Evolutionary conservation across 1,140 invertebrate species (phyloP).

Genomic region (Telenomus remus): DNA sequence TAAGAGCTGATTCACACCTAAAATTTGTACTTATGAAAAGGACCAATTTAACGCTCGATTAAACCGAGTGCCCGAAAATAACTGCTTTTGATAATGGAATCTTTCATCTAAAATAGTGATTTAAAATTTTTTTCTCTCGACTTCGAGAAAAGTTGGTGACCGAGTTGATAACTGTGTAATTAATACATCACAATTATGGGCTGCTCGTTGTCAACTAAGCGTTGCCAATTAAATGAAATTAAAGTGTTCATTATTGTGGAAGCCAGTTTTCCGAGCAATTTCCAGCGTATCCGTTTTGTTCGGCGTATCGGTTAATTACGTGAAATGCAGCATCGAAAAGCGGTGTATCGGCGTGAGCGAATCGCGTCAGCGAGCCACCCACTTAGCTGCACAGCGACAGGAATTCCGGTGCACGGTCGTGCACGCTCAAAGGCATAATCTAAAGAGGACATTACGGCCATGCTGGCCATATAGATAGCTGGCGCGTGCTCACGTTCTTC

Average conservation of each 20-base stretch:
- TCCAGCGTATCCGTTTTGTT: conserved; percentile 35
- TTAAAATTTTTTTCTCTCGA: no score
- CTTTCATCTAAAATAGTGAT: no score
- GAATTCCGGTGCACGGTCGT: conserved; percentile 52
- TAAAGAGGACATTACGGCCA: conserved; percentile 59
- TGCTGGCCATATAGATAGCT: conserved; percentile 54
- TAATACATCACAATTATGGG: no score
- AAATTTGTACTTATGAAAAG: background rate
- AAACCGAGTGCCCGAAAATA: background rate
- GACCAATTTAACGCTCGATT: conserved; percentile 26
- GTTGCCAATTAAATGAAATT: conserved; percentile 29
- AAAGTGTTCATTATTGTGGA: background rate
- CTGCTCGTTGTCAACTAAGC: background rate
- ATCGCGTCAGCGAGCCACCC: conserved; percentile 51
- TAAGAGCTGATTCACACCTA: conserved; percentile 18
- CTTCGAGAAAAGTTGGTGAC: background rate
- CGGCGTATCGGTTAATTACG: conserved; percentile 50
- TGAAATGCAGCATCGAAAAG: conserved; percentile 41
- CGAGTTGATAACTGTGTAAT: background rate
- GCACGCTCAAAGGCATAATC: conserved; percentile 61
- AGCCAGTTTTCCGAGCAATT: conserved; percentile 21
- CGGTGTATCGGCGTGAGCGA: conserved; percentile 31
- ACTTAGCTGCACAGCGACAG: conserved; percentile 54
- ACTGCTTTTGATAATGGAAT: no score
- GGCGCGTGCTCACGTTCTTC: conserved; percentile 59